These are phyloP conservation scores for Burhinus bistriatus DNA, from an alignment of 2,113 vertebrate species.

Conservation along the genomic window DNA sequence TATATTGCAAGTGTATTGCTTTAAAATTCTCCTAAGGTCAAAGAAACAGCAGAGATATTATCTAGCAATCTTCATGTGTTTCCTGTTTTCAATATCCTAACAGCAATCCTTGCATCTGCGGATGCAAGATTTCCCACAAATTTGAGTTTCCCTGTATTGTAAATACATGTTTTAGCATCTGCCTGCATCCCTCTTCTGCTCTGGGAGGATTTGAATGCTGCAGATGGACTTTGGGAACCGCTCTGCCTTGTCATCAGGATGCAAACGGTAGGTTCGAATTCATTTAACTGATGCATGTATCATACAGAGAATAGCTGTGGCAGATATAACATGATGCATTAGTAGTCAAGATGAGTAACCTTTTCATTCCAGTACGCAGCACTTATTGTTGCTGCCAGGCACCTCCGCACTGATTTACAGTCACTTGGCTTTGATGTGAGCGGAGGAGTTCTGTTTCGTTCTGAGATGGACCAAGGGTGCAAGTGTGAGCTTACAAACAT, in stretches of 20 bases:
- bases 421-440: background rate
- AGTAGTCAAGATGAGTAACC: constrained; percentile 2
- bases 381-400: background rate
- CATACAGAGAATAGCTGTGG: background rate
- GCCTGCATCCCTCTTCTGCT: background rate
- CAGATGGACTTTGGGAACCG: background rate
- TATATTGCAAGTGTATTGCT: background rate
- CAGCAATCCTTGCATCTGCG: no score
- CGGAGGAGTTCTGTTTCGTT: background rate
- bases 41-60: background rate
- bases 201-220: background rate
- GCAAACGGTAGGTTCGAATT: background rate
- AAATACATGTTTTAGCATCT: background rate
- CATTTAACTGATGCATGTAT: background rate
- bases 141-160: background rate
- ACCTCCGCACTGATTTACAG: constrained; percentile 3
- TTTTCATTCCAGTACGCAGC: background rate
- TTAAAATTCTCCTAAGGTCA: background rate
- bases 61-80: background rate
- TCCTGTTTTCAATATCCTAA: background rate
- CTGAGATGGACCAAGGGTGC: background rate
- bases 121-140: background rate
- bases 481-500: background rate
- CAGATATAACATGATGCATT: background rate
- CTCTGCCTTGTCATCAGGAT: background rate